A percentile compares a stretch with the other conserved stretches of the same genome.
Conservation (phyloP, 2,113 vertebrate genomes). For the Festucalex cinctus region DNA sequence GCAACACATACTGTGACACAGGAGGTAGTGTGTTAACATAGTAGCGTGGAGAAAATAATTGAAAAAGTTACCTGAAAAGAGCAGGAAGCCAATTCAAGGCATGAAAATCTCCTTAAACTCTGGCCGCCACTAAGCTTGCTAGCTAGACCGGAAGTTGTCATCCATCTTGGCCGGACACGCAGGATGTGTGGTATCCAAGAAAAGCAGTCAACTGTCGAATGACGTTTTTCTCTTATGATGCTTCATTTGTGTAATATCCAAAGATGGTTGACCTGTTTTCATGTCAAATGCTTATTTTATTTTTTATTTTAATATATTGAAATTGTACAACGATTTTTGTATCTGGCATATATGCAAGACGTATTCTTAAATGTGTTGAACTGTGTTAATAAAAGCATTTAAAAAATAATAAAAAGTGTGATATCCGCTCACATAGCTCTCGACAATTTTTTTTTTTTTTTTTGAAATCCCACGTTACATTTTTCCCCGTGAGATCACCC, state of each 20-base stretch:
- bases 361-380: too few species aligned
- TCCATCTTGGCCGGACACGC: conserved; percentile 21
- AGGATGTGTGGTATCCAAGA: not conserved
- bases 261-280: too few species aligned
- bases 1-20: not conserved
- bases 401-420: too few species aligned
- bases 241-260: too few species aligned
- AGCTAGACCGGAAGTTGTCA: conserved; percentile 51
- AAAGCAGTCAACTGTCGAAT: too few species aligned
- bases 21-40: not conserved
- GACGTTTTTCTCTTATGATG: too few species aligned
- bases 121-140: conserved; percentile 48
- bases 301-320: too few species aligned
- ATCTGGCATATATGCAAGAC: too few species aligned
- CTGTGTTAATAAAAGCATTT: too few species aligned
- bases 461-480: not conserved
- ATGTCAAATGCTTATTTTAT: too few species aligned
- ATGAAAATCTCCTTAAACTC: conserved; percentile 47
- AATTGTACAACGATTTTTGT: too few species aligned
- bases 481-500: not conserved
- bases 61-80: conserved; percentile 1
- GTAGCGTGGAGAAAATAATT: not conserved
- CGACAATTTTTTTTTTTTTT: too few species aligned
- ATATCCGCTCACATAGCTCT: not conserved
- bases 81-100: conserved; percentile 5